A percentile compares a stretch with the other conserved stretches of the same genome.
phyloP scores from a whole-genome alignment of 1,140 invertebrate genomes.

The Bombus haemorrhoidalis region DNA sequence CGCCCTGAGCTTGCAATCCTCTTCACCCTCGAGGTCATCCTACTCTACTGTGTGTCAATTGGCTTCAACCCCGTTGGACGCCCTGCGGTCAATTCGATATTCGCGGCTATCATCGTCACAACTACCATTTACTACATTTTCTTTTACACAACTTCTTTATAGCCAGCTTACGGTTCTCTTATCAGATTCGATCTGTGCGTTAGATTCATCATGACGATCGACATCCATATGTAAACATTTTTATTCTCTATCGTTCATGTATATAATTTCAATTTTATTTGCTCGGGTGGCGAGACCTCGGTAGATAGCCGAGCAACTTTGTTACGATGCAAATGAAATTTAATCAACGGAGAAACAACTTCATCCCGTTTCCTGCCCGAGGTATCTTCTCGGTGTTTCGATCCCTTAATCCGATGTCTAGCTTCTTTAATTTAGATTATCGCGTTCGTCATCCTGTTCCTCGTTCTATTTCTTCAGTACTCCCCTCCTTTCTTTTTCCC shows the following conservation, averaged over 20 bases:
- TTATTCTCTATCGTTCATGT: too few relatives aligned
- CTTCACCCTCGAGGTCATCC: slow-evolving; percentile 45
- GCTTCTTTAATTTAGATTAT: slow-evolving; percentile 51
- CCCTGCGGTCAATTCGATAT: slow-evolving; percentile 32
- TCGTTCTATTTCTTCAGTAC: not conserved
- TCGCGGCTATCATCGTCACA: slow-evolving; percentile 13
- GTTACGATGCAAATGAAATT: slow-evolving; percentile 47
- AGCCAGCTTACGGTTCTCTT: not conserved
- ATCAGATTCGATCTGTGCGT: not conserved
- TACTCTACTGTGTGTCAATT: slow-evolving; percentile 27
- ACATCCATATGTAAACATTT: too few relatives aligned
- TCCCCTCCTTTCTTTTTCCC: not conserved
- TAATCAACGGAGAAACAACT: slow-evolving; percentile 45
- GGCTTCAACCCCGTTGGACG: slow-evolving; percentile 38
- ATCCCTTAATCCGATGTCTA: slow-evolving; percentile 40
- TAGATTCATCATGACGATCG: not conserved
- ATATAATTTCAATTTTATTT: not conserved
- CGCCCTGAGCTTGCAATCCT: slow-evolving; percentile 64
- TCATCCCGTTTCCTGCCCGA: slow-evolving; percentile 16
- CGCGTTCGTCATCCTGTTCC: slow-evolving; percentile 25
- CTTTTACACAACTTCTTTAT: not conserved
- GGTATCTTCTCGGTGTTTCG: slow-evolving; percentile 25
- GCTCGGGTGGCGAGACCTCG: not conserved
- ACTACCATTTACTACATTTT: not conserved
- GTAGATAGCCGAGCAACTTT: slow-evolving; percentile 24